Evolutionary conservation across 2,797 vertebrate genomes (phyloP).

Genomic region (Chelonia mydas): DNA sequence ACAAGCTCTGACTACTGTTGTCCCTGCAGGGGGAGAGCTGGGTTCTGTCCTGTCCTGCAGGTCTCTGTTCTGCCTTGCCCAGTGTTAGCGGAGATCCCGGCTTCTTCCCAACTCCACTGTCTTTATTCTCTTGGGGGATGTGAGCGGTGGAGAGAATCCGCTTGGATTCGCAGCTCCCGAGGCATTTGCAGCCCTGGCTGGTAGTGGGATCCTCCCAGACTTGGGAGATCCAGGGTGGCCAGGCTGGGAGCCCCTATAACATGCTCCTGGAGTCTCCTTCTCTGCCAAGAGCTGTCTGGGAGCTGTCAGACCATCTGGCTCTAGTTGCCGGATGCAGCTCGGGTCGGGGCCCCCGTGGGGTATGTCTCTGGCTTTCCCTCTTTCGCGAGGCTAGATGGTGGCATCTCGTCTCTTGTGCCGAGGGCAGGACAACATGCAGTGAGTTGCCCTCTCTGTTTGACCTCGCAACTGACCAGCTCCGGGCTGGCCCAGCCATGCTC

Average conservation of each 20-base stretch:
- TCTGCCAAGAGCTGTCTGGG: neutral
- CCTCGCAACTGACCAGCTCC: neutral
- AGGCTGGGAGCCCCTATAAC: neutral
- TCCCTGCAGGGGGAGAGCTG: neutral
- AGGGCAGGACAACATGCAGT: too few species aligned
- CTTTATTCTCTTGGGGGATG: neutral
- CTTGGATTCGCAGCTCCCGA: neutral
- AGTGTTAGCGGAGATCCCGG: neutral
- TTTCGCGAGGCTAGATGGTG: neutral
- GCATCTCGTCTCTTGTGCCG: neutral
- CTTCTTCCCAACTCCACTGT: neutral
- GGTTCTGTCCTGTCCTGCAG: neutral
- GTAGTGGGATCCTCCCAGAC: neutral
- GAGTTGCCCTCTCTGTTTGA: neutral
- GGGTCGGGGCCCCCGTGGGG: neutral
- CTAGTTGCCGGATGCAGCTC: too few species aligned
- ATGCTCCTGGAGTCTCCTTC: neutral
- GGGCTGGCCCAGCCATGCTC: neutral
- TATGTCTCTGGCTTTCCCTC: neutral
- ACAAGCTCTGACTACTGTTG: neutral
- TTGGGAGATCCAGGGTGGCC: neutral
- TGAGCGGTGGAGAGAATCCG: neutral
- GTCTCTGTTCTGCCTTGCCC: too few species aligned
- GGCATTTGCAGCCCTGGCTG: neutral
- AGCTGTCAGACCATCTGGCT: neutral